Base-by-base conservation (phyloP, 2,888 invertebrate genomes). In the Quadriops clusia region DNA sequence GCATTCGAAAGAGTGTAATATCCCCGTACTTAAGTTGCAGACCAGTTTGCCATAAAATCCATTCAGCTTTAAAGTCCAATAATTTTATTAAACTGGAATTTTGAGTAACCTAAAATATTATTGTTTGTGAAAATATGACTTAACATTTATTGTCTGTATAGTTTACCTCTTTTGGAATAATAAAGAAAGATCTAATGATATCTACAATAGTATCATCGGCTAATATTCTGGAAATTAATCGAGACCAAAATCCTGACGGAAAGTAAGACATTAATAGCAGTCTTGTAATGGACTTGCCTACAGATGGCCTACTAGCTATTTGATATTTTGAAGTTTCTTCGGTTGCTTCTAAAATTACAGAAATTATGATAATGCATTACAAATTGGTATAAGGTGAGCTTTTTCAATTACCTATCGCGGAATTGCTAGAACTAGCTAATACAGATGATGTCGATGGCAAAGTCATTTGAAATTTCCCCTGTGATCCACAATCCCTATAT, bases 231-330 rank as follows among this genome's bases (percentile, higher is more conserved):
- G 93, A 87, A 38, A 90, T 83, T 12, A 98, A 70, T 2, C 97
- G 68, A 1, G 95, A 85, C 95, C 97, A 98, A 65, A 98, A 97
- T 1, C 97, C 97, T 40, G 89, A 84, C 1, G 98, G 98, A 54
- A 97, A 90, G 63, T 98, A 98, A 0, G 94, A 90, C 76, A 97
- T 81, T 6, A 97, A 70, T 8, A 98, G 66, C 30, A 95, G 66
- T 1, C 91, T 68, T 0, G 79, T 72, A 23, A 82, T 68, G 0
- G 76, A 65, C 23, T 68, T 68, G 30, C 68, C 70, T 5, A 67
- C 63, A 5, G 69, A 67, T 4, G 72, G 52, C 30, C 71, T 58
- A 17, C 64, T 63, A 9, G 47, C 49, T 8, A 60, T 36, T 36
- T 53, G 49, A 34, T 58, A 58, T 14, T 47, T 45, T 5, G 40